These are phyloP conservation scores for Rhea pennata DNA, from an alignment of 2,113 vertebrate genomes.

Conservation along the genomic window DNA sequence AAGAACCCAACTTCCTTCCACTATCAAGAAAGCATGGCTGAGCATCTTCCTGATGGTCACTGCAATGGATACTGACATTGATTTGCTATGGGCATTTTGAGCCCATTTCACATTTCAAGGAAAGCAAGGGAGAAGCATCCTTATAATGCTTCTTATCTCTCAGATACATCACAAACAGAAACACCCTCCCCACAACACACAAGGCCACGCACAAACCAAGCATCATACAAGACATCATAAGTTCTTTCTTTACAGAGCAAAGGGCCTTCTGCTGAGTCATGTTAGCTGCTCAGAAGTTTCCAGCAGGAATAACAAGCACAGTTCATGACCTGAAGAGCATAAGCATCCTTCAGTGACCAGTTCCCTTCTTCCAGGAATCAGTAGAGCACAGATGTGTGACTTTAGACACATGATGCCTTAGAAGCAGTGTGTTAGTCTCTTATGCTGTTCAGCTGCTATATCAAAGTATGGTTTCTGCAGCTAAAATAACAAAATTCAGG, in stretches of 20 bases:
- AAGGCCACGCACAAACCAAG: not conserved
- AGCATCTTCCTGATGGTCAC: not conserved
- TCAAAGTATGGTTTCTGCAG: not conserved
- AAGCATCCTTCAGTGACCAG: not conserved
- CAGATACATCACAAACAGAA: not conserved
- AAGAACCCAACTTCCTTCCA: not conserved
- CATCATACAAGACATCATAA: not conserved
- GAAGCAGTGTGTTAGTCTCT: accelerated
- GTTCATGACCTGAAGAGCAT: not conserved
- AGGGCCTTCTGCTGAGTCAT: not conserved
- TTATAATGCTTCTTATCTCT: not conserved
- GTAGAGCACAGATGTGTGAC: not conserved
- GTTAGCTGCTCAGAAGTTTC: not conserved
- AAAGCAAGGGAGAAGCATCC: not conserved
- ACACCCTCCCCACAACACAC: not conserved
- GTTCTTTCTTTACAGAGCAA: not conserved
- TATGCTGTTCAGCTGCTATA: not conserved
- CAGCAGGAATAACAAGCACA: not conserved
- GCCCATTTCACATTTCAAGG: accelerated
- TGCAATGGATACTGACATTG: not conserved
- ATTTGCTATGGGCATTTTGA: not conserved
- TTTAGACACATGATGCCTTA: not conserved
- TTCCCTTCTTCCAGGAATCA: not conserved
- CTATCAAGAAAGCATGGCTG: not conserved
- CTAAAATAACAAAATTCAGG: not conserved